These are phyloP conservation scores for Vicugna pacos DNA, from an alignment of 2,113 vertebrate genomes.

Conservation along the genomic window DNA sequence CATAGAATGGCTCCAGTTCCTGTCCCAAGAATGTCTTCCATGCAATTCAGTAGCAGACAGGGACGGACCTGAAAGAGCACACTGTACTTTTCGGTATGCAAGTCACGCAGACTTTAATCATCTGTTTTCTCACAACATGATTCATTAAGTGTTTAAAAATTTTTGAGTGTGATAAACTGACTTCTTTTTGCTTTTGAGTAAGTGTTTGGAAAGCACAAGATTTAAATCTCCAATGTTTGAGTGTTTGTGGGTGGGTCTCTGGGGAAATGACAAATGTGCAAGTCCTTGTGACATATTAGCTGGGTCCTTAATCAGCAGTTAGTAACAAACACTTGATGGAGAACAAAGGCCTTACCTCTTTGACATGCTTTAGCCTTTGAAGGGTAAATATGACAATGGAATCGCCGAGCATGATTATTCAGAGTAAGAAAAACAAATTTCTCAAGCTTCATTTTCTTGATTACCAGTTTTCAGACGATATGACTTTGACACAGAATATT, in stretches of 20 bases:
- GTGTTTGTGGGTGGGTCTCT: constrained; percentile 78
- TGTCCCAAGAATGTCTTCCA: neutral
- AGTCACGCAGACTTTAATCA: neutral
- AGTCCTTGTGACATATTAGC: constrained; percentile 50
- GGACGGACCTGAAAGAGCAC: neutral
- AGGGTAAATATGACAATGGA: constrained; percentile 53
- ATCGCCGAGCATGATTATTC: constrained; percentile 63
- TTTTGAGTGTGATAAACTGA: constrained; percentile 30
- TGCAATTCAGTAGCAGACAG: neutral
- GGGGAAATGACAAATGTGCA: constrained; percentile 57
- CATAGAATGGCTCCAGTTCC: neutral
- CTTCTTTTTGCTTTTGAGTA: constrained; percentile 54
- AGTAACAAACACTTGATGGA: constrained; percentile 25
- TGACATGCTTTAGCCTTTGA: constrained; percentile 34
- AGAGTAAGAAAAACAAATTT: constrained; percentile 69
- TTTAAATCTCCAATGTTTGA: constrained; percentile 86
- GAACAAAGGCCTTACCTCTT: constrained; percentile 55
- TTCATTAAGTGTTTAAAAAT: constrained; percentile 36
- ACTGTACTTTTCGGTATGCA: neutral
- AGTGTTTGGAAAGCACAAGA: constrained; percentile 80
- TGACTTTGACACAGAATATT: constrained; percentile 76
- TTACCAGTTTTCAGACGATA: constrained; percentile 77
- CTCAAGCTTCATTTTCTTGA: constrained; percentile 79
- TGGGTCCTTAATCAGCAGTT: constrained; percentile 36
- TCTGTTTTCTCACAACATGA: constrained; percentile 44